Base-by-base conservation (phyloP, 1,140 invertebrate species). In the Nebria ingens region DNA sequence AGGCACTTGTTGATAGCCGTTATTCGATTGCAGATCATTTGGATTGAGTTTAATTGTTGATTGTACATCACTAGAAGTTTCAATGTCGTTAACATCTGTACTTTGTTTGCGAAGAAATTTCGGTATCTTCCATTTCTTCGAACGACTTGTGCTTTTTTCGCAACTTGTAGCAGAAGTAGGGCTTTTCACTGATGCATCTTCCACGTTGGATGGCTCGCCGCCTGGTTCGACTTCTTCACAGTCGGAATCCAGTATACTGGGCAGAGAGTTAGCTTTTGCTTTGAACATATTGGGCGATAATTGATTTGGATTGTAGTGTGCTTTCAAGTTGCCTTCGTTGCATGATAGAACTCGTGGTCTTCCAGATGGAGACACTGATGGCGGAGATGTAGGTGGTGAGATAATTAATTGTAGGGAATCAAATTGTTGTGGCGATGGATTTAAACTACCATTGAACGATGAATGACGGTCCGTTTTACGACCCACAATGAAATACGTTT, bases 401-500 rank as follows among this genome's bases (percentile, higher is more conserved):
- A 80, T 76, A 52, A 79, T 78, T 38, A 80, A 71, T 56, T 78
- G 77, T 51, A 79, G 69, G 42, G 77, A 77, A 56, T 76, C 69
- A 64, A 66, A 58, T 51, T 59, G 70, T 59, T 73, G 62, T 56
- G 67, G 70, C 2, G 71, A 64, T 22, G 51, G 20, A 21, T 20
- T 17, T 56, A 68, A 61, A 51, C 65, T 66, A 17, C 63, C 62
- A 20, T 63, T 64, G 23, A 69, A 66, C 0, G 65, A 65, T 1
- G 62, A 65, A 59, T 69, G 55, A 60, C 68, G 34, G 59, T 71
- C 54, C 59, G 70, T 58, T 65, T 76, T 75, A 59, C 76, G 59
- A 1, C 79, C 79, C 40, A 80, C 68, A 55, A 91, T 87, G 68
- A 91, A 91, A 70, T 82, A 90, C 1, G 88, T 91, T 70, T 86